phyloP scores from a whole-genome alignment of 1,140 invertebrate genomes.

The Brevipalpus yothersi region DNA sequence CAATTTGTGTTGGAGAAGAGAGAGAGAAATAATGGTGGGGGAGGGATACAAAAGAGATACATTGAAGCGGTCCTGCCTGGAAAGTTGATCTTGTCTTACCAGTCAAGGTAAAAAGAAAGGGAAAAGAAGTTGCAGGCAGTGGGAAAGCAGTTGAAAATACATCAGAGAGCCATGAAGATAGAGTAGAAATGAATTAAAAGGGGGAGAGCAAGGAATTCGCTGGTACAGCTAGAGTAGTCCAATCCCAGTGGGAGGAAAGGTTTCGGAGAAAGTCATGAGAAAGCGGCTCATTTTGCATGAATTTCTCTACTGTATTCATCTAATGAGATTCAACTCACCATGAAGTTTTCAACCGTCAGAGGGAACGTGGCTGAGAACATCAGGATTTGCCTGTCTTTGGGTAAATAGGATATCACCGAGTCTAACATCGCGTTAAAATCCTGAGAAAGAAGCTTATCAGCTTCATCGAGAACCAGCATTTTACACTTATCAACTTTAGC shows the following conservation, averaged over 20 bases:
- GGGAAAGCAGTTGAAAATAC: too few relatives aligned
- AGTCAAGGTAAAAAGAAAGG: too few relatives aligned
- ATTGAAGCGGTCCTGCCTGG: too few relatives aligned
- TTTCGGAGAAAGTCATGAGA: background rate
- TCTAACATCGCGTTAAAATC: slow-evolving; percentile 98
- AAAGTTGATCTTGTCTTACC: too few relatives aligned
- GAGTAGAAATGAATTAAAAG: background rate
- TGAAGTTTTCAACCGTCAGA: slow-evolving; percentile 94
- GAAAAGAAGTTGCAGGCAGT: too few relatives aligned
- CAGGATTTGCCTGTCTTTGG: slow-evolving; percentile 83
- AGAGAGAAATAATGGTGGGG: too few relatives aligned
- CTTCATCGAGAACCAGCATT: slow-evolving; percentile 93
- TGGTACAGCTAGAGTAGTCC: background rate
- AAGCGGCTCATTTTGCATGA: background rate
- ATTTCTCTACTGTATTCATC: too few relatives aligned
- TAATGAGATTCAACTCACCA: slow-evolving; percentile 29
- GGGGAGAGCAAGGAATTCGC: background rate
- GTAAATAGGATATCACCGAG: slow-evolving; percentile 78
- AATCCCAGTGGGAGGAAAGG: too few relatives aligned
- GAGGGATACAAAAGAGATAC: too few relatives aligned
- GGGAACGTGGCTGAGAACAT: slow-evolving; percentile 98
- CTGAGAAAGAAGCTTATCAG: slow-evolving; percentile 93
- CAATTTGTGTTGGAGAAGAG: too few relatives aligned
- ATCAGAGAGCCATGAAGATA: background rate
- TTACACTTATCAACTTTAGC: slow-evolving; percentile 85